Evolutionary conservation across 2,797 vertebrate species (phyloP).

Genomic region (Vireo griseus): DNA sequence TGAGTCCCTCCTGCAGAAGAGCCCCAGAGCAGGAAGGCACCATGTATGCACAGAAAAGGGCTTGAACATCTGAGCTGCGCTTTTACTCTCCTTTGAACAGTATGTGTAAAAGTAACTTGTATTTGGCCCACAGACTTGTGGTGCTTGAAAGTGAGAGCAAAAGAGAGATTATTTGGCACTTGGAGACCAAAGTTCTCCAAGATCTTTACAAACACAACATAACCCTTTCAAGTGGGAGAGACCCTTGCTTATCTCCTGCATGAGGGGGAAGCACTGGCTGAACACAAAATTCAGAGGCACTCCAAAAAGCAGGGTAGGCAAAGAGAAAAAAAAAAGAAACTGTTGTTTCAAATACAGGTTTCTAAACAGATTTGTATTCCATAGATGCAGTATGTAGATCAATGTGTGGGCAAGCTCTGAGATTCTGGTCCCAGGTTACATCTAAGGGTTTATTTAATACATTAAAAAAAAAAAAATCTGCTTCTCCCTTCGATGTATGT

Average conservation of each 20-base stretch:
- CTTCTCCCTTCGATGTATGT: neutral
- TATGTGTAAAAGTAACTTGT: neutral
- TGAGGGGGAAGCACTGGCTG: neutral
- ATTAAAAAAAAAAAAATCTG: neutral
- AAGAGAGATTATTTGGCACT: neutral
- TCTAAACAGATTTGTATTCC: neutral
- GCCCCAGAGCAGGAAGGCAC: neutral
- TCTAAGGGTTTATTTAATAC: neutral
- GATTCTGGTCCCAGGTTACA: neutral
- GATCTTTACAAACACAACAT: neutral
- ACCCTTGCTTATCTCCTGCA: accelerated
- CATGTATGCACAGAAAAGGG: neutral
- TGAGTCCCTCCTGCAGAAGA: neutral
- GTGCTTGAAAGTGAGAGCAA: neutral
- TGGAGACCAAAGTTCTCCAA: neutral
- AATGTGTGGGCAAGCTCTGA: neutral
- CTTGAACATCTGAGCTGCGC: neutral
- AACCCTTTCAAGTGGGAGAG: neutral
- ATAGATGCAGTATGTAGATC: neutral
- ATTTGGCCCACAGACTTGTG: neutral
- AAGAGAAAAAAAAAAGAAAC: neutral
- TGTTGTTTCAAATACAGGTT: neutral
- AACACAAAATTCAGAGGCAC: neutral
- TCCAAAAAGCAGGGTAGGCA: neutral
- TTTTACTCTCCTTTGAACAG: neutral